Conservation (phyloP, 2,113 vertebrate species). For the Chamaetylas fuelleborni region DNA sequence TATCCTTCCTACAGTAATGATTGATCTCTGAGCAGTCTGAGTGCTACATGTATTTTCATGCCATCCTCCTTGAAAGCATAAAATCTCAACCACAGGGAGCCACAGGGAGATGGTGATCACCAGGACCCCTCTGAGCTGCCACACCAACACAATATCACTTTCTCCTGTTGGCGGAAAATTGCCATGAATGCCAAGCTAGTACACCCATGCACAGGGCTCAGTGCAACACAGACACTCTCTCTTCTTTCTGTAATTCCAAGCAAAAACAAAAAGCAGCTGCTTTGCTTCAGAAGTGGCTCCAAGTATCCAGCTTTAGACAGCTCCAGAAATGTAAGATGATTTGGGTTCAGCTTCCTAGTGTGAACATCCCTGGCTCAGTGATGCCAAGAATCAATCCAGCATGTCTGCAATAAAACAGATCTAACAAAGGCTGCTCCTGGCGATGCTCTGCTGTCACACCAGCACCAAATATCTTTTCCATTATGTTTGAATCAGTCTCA, state of each 20-base stretch:
- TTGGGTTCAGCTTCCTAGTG: slow-evolving; percentile 12
- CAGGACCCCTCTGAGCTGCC: not conserved
- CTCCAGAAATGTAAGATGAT: slow-evolving; percentile 11
- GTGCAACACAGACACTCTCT: not conserved
- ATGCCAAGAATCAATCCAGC: slow-evolving; percentile 20
- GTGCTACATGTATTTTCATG: not conserved
- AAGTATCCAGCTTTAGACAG: slow-evolving; percentile 16
- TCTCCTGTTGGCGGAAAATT: not conserved
- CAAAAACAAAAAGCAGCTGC: slow-evolving; percentile 3
- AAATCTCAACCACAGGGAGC: not conserved
- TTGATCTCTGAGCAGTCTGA: not conserved
- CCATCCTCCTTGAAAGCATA: not conserved
- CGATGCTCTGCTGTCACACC: not conserved
- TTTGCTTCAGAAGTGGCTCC: slow-evolving; percentile 2
- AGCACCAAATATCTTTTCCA: slow-evolving; percentile 17
- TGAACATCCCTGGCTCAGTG: not conserved
- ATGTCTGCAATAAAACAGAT: not conserved
- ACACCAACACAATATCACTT: not conserved
- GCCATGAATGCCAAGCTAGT: not conserved
- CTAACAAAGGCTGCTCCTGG: slow-evolving; percentile 25
- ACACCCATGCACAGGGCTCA: fast-evolving
- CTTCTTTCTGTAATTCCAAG: not conserved
- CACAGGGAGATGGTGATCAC: not conserved
- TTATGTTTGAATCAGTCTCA: slow-evolving; percentile 31
- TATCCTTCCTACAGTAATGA: not conserved